Evolutionary conservation across 2,888 invertebrate genomes (phyloP), one percentile per base, ranked within the genome.

Genomic region (Xestobium rufovillosum): DNA sequence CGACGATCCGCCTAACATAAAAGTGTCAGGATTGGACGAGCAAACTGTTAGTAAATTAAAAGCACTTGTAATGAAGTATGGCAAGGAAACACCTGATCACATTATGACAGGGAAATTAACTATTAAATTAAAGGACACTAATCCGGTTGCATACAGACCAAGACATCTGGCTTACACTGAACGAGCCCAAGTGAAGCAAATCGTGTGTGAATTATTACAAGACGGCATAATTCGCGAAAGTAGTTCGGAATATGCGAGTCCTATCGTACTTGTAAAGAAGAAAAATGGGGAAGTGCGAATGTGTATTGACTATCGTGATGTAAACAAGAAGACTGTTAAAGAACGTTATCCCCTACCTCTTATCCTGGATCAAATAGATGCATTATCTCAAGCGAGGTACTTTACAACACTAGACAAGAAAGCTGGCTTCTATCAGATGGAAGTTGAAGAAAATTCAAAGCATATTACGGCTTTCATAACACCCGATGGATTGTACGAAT

Each of bases 211-310:
- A 28, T 36, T 45, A 13, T 36, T 48, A 13, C 29, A 44, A n/a
- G 44, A 49, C 3, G 44, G 42, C 2, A 42, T 52, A 15, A 42
- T 53, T 10, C 39, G 42, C 28, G 44, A 47, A 26, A 45, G 51
- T 36, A 32, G 31, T 19, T 52, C 53, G 1, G 47, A 52, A 11
- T 53, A n/a, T n/a, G n/a, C n/a, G n/a, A n/a, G n/a, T n/a, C n/a
- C n/a, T n/a, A n/a, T n/a, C n/a, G n/a, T n/a, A n/a, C n/a, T n/a
- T n/a, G n/a, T n/a, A n/a, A n/a, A n/a, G n/a, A n/a, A n/a, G n/a
- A n/a, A n/a, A n/a, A n/a, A n/a, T n/a, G n/a, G n/a, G n/a, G n/a
- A n/a, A n/a, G n/a, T n/a, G n/a, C n/a, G n/a, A n/a, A n/a, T 52
- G 14, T 51, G 48, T 30, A 32, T 47, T 6, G 49, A 52, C 26